phyloP scores from a whole-genome alignment of 2,113 vertebrate species.

The Nansenia antarctica region DNA sequence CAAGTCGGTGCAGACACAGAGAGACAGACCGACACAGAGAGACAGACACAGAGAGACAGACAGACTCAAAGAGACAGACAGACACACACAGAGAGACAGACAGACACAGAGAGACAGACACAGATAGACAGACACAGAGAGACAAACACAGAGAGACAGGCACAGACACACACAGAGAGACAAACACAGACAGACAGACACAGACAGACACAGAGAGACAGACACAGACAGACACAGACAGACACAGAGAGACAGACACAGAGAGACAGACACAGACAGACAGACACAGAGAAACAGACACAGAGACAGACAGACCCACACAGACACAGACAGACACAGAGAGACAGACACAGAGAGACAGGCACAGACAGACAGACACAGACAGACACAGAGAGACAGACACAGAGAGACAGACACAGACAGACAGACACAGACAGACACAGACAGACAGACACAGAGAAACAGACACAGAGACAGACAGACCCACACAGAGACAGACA shows the following conservation, averaged over 20 bases:
- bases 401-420: conserved; percentile 24
- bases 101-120: conserved; percentile 27
- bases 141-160: too few species aligned
- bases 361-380: too few species aligned
- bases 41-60: too few species aligned
- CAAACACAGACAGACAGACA: too few species aligned
- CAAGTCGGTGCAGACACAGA: conserved; percentile 25
- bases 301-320: too few species aligned
- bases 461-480: too few species aligned
- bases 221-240: too few species aligned
- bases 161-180: conserved; percentile 29
- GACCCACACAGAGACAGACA: conserved; percentile 21
- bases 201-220: conserved; percentile 32
- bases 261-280: too few species aligned
- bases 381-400: conserved; percentile 28
- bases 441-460: conserved; percentile 28
- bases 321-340: conserved; percentile 30
- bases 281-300: conserved; percentile 28
- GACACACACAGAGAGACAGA: too few species aligned
- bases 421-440: conserved; percentile 22
- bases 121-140: conserved; percentile 28
- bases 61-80: conserved; percentile 31
- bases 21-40: conserved; percentile 28
- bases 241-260: conserved; percentile 25
- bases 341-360: too few species aligned